These are phyloP conservation scores for Dryomyza anilis DNA, from an alignment of 2,888 invertebrate genomes.

Conservation along the genomic window DNA sequence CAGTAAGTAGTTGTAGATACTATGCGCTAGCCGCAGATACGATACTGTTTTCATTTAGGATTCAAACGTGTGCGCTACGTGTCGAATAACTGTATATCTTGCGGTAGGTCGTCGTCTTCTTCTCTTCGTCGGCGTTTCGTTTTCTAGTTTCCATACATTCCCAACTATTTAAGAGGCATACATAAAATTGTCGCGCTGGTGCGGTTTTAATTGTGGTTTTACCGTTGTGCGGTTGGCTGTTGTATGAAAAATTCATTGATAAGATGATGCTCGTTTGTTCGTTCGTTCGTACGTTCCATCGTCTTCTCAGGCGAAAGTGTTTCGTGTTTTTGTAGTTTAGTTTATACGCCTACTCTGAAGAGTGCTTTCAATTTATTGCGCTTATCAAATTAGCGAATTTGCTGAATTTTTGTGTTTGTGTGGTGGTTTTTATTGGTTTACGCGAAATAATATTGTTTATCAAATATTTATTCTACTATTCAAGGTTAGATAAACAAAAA, in stretches of 20 bases:
- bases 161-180: no score
- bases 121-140: neutral
- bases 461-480: neutral
- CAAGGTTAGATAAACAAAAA: conserved; percentile 16
- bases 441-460: neutral
- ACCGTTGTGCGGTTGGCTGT: neutral
- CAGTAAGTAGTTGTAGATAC: conserved; percentile 2
- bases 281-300: no score
- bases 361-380: neutral
- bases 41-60: conserved; percentile 14
- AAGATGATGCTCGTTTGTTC: no score
- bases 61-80: conserved; percentile 20
- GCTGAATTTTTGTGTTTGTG: neutral
- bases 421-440: no score
- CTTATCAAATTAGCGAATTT: neutral
- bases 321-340: neutral
- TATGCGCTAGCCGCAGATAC: neutral
- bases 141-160: neutral
- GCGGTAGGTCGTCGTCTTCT: conserved; percentile 25
- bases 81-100: conserved; percentile 7
- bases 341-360: neutral
- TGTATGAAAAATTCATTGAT: neutral
- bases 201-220: no score
- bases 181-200: neutral
- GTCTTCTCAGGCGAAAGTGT: neutral